These are phyloP conservation scores for Pseudorhombus dupliciocellatus DNA, from an alignment of 2,113 vertebrate genomes.

Conservation along the genomic window DNA sequence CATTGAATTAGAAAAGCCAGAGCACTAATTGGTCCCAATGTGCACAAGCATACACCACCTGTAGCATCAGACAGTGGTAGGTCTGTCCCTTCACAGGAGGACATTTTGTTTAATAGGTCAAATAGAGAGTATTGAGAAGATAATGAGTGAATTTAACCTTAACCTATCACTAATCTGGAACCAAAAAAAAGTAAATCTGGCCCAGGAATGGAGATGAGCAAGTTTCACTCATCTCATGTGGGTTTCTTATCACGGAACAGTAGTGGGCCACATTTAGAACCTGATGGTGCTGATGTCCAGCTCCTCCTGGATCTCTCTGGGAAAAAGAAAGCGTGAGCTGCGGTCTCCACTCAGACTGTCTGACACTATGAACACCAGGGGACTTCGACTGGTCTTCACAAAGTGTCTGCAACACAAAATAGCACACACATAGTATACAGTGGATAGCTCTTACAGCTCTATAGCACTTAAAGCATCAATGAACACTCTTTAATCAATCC, in stretches of 20 bases:
- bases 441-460: not conserved
- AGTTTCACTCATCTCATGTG: not conserved
- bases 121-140: too few species aligned
- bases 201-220: not conserved
- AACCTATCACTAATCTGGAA: too few species aligned
- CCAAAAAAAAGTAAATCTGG: not conserved
- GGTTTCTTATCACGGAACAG: not conserved
- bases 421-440: not conserved
- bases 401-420: constrained; percentile 80
- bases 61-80: too few species aligned
- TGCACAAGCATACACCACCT: too few species aligned
- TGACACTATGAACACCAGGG: constrained; percentile 90
- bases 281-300: constrained; percentile 85
- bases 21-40: not conserved
- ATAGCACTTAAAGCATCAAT: not conserved
- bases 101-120: too few species aligned
- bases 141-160: too few species aligned
- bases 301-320: constrained; percentile 88
- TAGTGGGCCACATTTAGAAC: constrained; percentile 66
- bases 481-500: not conserved
- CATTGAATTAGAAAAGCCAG: not conserved
- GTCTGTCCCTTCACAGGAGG: too few species aligned
- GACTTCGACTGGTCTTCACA: constrained; percentile 83
- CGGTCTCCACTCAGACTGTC: constrained; percentile 88
- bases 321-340: constrained; percentile 88